These are phyloP conservation scores for Callyntrura guangdongensis DNA, from an alignment of 2,888 invertebrate species.

Conservation along the genomic window DNA sequence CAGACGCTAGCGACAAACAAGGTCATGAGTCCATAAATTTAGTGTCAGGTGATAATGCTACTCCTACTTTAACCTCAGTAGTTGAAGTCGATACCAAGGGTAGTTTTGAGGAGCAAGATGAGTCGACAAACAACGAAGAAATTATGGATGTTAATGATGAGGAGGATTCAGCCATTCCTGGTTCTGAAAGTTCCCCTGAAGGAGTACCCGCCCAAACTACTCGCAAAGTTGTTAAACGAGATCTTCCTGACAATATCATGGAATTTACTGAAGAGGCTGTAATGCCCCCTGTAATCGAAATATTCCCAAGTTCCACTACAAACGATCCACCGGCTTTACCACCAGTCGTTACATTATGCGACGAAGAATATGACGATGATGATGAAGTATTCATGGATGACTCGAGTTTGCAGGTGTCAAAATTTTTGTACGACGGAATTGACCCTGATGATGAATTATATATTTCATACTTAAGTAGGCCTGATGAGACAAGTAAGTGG, in stretches of 20 bases:
- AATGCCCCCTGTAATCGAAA: slow-evolving; percentile 53
- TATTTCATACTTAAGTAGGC: slow-evolving; percentile 78
- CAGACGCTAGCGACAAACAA: background rate
- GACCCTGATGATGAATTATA: slow-evolving; percentile 83
- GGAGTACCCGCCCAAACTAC: background rate
- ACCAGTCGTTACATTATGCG: slow-evolving; percentile 38
- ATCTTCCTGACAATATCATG: slow-evolving; percentile 12
- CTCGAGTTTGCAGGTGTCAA: background rate
- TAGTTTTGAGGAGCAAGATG: background rate
- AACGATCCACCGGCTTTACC: background rate
- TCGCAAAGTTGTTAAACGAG: slow-evolving; percentile 27
- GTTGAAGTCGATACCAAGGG: background rate
- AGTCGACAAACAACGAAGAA: background rate
- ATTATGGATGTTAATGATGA: background rate
- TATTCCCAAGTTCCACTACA: slow-evolving; percentile 25
- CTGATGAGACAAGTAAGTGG: slow-evolving; percentile 71
- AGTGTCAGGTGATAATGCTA: background rate
- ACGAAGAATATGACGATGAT: slow-evolving; percentile 56
- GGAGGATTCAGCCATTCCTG: background rate
- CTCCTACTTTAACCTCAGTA: background rate
- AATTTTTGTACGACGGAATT: slow-evolving; percentile 62
- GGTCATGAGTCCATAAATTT: background rate
- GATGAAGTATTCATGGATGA: background rate
- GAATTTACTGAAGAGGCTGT: slow-evolving; percentile 61
- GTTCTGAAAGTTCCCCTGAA: background rate